Percentiles rank a stretch among this genome's conserved stretches.
Evolutionary conservation across 2,797 vertebrate species (phyloP).

Genomic region (Eurystomus glaucurus): DNA sequence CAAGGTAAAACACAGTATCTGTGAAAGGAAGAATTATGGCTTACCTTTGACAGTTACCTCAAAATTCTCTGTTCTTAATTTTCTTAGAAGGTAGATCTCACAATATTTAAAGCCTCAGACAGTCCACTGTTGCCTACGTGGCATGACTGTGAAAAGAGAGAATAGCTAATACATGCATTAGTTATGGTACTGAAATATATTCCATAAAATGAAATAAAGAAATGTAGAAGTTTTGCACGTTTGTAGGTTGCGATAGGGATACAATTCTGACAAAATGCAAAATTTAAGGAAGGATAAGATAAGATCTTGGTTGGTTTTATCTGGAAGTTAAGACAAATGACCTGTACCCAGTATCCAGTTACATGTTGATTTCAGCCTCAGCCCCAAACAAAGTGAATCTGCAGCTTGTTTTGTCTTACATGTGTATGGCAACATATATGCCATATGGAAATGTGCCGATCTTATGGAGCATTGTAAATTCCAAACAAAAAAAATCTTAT

Average conservation of each 20-base stretch:
- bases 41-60: neutral
- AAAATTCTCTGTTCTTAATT: neutral
- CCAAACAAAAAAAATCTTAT: neutral
- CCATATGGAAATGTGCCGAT: neutral
- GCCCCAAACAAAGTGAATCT: neutral
- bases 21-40: neutral
- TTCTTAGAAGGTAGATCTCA: neutral
- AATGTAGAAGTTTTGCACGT: neutral
- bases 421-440: neutral
- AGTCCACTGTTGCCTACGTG: neutral
- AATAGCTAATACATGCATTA: neutral
- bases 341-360: neutral
- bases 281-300: neutral
- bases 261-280: neutral
- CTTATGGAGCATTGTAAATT: neutral
- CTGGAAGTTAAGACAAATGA: neutral
- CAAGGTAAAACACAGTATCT: neutral
- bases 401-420: neutral
- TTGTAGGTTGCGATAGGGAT: neutral
- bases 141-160: neutral
- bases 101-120: neutral
- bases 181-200: neutral
- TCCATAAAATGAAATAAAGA: neutral
- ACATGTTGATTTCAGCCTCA: neutral
- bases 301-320: neutral